phyloP scores from a whole-genome alignment of 2,888 invertebrate species.

The Yponomeuta cagnagella region DNA sequence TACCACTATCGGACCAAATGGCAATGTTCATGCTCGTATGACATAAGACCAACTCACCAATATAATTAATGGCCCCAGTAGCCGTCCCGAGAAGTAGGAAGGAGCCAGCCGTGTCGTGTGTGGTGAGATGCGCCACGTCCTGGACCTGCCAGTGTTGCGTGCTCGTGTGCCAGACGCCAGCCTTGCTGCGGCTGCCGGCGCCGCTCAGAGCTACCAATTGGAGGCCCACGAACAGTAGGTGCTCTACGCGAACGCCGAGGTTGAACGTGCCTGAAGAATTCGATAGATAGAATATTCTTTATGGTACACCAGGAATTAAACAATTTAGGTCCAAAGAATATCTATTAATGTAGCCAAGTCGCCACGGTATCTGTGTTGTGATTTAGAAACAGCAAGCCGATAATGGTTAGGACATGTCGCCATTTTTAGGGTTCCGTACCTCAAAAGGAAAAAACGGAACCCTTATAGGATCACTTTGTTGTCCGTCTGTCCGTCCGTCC shows the following conservation, averaged over 20 bases:
- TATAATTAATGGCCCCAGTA: slow-evolving; percentile 97
- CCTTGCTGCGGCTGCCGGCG: slow-evolving; percentile 78
- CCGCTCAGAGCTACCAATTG: slow-evolving; percentile 96
- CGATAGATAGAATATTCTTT: not conserved
- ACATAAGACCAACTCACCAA: slow-evolving; percentile 77
- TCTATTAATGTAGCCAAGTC: too few relatives aligned
- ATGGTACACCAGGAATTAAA: too few relatives aligned
- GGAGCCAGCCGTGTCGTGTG: slow-evolving; percentile 97
- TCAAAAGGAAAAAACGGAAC: too few relatives aligned
- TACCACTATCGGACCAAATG: too few relatives aligned
- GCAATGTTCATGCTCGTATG: not conserved
- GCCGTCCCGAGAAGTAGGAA: slow-evolving; percentile 96
- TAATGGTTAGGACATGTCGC: too few relatives aligned
- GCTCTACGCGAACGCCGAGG: slow-evolving; percentile 93
- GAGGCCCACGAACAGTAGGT: slow-evolving; percentile 97
- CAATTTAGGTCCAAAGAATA: too few relatives aligned
- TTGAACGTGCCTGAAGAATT: slow-evolving; percentile 86
- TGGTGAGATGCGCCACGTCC: slow-evolving; percentile 95
- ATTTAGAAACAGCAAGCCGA: too few relatives aligned
- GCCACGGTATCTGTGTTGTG: too few relatives aligned
- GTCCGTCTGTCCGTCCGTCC: too few relatives aligned
- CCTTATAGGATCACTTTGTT: too few relatives aligned
- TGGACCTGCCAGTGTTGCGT: slow-evolving; percentile 99
- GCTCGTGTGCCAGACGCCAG: slow-evolving; percentile 99
- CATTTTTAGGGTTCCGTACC: too few relatives aligned